A percentile compares a stretch with the other conserved stretches of the same genome.
Conservation (phyloP, 2,113 vertebrate genomes). For the Bungarus multicinctus region DNA sequence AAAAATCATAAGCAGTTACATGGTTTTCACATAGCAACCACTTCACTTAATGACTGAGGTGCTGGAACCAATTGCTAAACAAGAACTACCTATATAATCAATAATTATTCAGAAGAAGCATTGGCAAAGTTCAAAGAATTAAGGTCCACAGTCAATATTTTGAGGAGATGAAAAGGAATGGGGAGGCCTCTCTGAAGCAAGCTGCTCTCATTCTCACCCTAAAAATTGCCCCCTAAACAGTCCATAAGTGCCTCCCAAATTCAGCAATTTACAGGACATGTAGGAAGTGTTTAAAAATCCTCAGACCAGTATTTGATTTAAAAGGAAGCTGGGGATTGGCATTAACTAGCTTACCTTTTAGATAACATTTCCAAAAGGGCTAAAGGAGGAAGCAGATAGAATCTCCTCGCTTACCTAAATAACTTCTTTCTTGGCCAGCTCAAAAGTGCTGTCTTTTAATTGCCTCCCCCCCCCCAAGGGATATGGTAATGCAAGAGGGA, state of each 20-base stretch:
- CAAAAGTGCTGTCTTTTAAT: neutral
- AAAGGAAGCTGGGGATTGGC: neutral
- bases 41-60: neutral
- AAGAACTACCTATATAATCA: neutral
- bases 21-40: neutral
- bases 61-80: neutral
- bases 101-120: neutral
- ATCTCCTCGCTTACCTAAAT: neutral
- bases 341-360: neutral
- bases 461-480: neutral
- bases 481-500: neutral
- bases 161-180: neutral
- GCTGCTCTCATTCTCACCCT: neutral
- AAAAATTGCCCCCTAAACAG: neutral
- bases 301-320: neutral
- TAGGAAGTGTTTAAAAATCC: neutral
- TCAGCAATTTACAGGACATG: neutral
- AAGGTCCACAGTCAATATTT: neutral
- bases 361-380: neutral
- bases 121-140: neutral
- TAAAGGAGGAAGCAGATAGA: neutral
- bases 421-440: neutral
- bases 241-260: neutral
- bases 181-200: neutral
- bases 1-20: neutral